Evolutionary conservation across 2,113 vertebrate species (phyloP), one percentile per base, ranked within the genome.

Genomic region (Callorhinus ursinus): DNA sequence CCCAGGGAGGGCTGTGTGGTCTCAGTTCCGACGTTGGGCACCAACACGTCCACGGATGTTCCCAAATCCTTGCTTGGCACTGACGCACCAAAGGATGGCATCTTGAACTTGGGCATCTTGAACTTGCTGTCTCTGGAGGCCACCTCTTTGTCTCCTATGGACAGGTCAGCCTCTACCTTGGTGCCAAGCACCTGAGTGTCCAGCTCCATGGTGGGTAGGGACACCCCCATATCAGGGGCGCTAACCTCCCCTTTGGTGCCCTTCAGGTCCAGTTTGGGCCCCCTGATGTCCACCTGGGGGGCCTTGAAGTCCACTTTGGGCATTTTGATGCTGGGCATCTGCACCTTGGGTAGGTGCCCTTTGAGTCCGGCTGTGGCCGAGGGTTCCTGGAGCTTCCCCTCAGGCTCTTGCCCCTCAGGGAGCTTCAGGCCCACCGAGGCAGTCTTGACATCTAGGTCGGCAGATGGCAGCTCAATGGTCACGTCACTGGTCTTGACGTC

Each of bases 231-330:
- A 1, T 72, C 36, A 0, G 21, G n/a, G 2, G 5, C 0, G 2
- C 11, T 13, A 21, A 98, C 51, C 33, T 96, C 81, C 0, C 51
- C 76, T 19, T 1, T 46, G 33, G 59, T 1, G 2, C 28, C 31
- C 7, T 46, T 87, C 11, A 94, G 0, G 5, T 96, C 93, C 28
- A 71, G 0, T 0, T 94, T 36, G 19, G 89, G 79, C 0, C n/a
- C 28, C 1, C 2, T n/a, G 0, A 0, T 0, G 14, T 95, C 61
- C 39, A 1, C 82, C 16, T 11, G 1, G 21, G 76, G 26, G 0
- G 8, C n/a, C 0, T 90, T 90, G 0, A 93, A 0, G 4, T 93
- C n/a, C 22, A 63, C 26, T 5, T 63, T 57, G 96, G 97, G 95
- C 42, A 97, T 90, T 97, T 98, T 98, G 2, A 36, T 0, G 33